Base-by-base conservation (phyloP, 2,888 invertebrate species). In the Alloplasta piceator region DNA sequence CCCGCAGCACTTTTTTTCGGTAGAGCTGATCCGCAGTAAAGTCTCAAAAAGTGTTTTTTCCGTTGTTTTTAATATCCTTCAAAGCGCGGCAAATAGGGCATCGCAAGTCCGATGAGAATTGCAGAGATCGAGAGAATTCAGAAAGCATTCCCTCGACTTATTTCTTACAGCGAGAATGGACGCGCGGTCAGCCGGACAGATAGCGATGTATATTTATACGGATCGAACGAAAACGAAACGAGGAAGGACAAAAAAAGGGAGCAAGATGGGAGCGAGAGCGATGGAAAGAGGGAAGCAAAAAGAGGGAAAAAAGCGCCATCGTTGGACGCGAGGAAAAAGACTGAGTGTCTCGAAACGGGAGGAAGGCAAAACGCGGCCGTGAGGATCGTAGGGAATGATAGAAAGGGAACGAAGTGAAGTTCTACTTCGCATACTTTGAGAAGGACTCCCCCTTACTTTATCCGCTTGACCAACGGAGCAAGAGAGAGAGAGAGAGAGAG, bases 131-230 rank as follows among this genome's bases (percentile, higher is more conserved):
- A 50, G 16, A 67, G 52, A 50, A 52, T 46, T 16, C 67, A 78
- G 67, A 78, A 73, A 78, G 78, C 78, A 58, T 70, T 26, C 50
- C 71, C 50, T 63, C 63, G 41, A 41, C 55, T 61, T 74, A 55
- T 41, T 43, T 71, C 50, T 60, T 58, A 60, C 16, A 46, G 71
- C 75, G 67, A 60, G 66, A 55, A 80, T 66, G 58, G 66, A 46
- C 80, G 79, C 63, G 71, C 80, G 70, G 70, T 68, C 60, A 46
- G 70, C 60, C 80, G 76, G 80, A 80, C 80, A 67, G 80, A 80
- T 80, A 72, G 80, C 26, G 26, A 72, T 80, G 68, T 72, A 61
- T 41, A 71, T 71, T 71, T 71, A 71, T 71, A 71, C 60, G 58
- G n/a, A 64, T 63, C 61, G 56, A 43, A 63, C 39, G 60, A 67